Percentiles rank a stretch among this genome's conserved stretches.
phyloP scores from a whole-genome alignment of 2,797 vertebrate species.

The Rhabdophis nuchalis region DNA sequence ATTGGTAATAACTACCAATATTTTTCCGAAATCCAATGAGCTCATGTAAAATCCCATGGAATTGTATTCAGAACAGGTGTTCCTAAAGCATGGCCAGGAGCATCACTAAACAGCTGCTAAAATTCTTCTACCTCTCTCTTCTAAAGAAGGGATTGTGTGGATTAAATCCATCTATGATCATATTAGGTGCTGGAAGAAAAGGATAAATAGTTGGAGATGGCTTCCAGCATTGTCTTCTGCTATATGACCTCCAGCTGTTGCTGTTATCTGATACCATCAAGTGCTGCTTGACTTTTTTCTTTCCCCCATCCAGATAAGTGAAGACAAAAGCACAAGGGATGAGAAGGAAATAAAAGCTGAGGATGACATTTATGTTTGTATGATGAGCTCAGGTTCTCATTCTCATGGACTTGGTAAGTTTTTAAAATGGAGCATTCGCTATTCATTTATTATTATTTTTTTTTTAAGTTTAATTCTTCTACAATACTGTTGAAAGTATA shows the following conservation, averaged over 20 bases:
- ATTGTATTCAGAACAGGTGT: not conserved
- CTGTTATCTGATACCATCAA: not conserved
- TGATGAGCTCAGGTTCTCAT: slow-evolving; percentile 29
- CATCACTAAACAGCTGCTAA: not conserved
- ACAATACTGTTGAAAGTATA: not conserved
- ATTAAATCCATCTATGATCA: not conserved
- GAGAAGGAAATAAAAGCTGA: slow-evolving; percentile 35
- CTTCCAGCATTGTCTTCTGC: not conserved
- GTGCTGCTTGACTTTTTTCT: slow-evolving; percentile 27
- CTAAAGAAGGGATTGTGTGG: not conserved
- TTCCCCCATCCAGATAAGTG: slow-evolving; percentile 49
- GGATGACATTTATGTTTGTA: slow-evolving; percentile 21
- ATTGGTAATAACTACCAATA: not conserved
- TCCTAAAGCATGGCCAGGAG: not conserved
- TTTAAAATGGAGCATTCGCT: not conserved
- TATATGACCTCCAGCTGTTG: not conserved
- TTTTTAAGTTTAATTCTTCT: not conserved
- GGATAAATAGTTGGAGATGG: not conserved
- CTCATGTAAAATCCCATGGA: not conserved
- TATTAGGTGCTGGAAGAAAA: not conserved
- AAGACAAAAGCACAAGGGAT: slow-evolving; percentile 14
- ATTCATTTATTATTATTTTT: not conserved
- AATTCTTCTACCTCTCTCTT: not conserved
- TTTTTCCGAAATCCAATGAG: not conserved
- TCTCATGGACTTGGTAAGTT: slow-evolving; percentile 54